Base-by-base conservation (phyloP, 2,113 vertebrate species). In the Ciconia maguari region DNA sequence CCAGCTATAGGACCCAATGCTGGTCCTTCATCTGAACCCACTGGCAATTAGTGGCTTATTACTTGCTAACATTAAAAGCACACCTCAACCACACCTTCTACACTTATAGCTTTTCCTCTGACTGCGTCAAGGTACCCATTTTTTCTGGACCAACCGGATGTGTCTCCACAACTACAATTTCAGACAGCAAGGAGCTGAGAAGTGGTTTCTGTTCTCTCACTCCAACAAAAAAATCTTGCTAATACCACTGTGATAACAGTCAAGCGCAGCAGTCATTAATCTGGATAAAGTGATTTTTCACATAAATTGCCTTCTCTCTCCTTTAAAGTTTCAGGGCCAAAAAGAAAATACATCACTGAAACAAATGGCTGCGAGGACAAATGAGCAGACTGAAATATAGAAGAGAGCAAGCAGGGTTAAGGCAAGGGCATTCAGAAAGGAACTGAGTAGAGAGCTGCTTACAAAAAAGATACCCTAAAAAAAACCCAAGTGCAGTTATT, bases 241-340 rank as follows among this genome's bases (percentile, higher is more conserved):
- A 94, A 96, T 96, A 93, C 34, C 0, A 0, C 87, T 94, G 42
- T 83, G 89, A 46, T 96, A 97, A 97, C 83, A 96, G 81, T 84
- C 87, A 95, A 93, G 82, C 0, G 1, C 85, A 96, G 90, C 57
- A 83, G 82, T 87, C 87, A 96, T 97, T 96, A 97, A 97, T 97
- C 94, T 94, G 80, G 84, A 89, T 83, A 89, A 96, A 94, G 90
- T 93, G 76, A 96, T 97, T 95, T 96, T 97, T 97, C 97, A 97
- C 27, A 90, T 91, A 96, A 97, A 97, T 97, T 97, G 96, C 93
- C 60, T 92, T 87, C 62, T 72, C 72, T 89, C 84, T 93, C 65
- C 92, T 49, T 49, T 93, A 76, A 96, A 91, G 51, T 90, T 97
- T 93, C 95, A 93, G 87, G 65, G 68, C 58, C 90, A 78, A 87